Evolutionary conservation across 2,797 vertebrate species (phyloP).

Genomic region (Anguilla obscura): DNA sequence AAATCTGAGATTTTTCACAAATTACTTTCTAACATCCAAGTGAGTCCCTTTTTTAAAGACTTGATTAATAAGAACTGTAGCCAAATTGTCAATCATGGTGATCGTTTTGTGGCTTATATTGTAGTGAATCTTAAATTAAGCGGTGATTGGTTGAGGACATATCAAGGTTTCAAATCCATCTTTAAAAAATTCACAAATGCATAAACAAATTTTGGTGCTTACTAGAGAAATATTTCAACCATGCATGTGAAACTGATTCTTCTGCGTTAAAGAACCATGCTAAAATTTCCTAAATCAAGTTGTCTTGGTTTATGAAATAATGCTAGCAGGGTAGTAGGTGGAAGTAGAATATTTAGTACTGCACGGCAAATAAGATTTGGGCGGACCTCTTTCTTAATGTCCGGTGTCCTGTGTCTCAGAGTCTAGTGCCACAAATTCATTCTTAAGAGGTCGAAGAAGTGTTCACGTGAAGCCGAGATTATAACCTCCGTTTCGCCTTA

Average conservation of each 20-base stretch:
- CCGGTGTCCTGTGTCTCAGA: slow-evolving; percentile 73
- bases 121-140: neutral
- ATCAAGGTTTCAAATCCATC: too few relatives aligned
- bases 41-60: slow-evolving; percentile 53
- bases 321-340: slow-evolving; percentile 72
- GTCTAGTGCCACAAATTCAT: slow-evolving; percentile 67
- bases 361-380: slow-evolving; percentile 60
- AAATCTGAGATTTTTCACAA: slow-evolving; percentile 99
- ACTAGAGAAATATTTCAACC: neutral
- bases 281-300: slow-evolving; percentile 68
- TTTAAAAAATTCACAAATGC: neutral
- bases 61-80: neutral
- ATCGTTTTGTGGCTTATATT: neutral
- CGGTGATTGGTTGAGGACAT: neutral
- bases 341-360: slow-evolving; percentile 70
- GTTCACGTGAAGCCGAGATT: neutral
- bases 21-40: slow-evolving; percentile 95
- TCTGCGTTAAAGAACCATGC: slow-evolving; percentile 79
- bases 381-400: slow-evolving; percentile 80
- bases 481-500: slow-evolving; percentile 49
- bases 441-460: neutral
- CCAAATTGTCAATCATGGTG: neutral
- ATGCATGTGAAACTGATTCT: slow-evolving; percentile 52
- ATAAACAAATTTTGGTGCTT: neutral
- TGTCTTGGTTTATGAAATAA: slow-evolving; percentile 62